Evolutionary conservation across 2,797 vertebrate species (phyloP), one percentile per base, ranked within the genome.

Genomic region (Hipposideros larvatus): DNA sequence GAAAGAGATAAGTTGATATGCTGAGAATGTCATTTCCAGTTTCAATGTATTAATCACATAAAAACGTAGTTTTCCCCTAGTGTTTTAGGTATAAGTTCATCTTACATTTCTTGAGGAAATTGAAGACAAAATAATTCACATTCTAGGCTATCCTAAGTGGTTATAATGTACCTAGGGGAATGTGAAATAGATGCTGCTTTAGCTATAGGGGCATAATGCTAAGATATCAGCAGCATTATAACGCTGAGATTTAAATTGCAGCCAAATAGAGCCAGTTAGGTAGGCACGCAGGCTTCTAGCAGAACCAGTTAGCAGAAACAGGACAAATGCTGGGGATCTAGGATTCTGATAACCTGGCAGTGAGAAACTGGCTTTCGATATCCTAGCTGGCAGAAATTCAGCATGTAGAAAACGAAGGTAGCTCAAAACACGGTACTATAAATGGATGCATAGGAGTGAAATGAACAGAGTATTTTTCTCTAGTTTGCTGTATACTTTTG

Each of bases 31-130:
- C 24, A 66, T 87, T 89, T 93, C 37, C 90, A 75, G 70, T 65
- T 94, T 90, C 41, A 91, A 65, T 46, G 3, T 28, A 88, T 71
- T 90, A 51, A 63, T 80, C 34, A 41, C 16, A 53, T 75, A 37
- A 86, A 90, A 86, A 37, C 85, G 24, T 11, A 22, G 51, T n/a
- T 63, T 91, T 75, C 43, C n/a, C 61, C 41, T 85, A 46, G 22
- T 26, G 14, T 87, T 91, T 90, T 94, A 92, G 22, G 26, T 75
- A 43, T 31, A 79, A 94, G n/a, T 71, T 89, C 19, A 74, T 43
- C 78, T 61, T 28, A 31, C 37, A 46, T 79, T 96, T 87, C 70
- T 84, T 87, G 57, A 97, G 79, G 43, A 94, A 66, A 94, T 5
- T 31, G 11, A 78, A 85, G 19, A 55, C 68, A 70, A 91, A 94